Conservation (phyloP, 2,888 invertebrate species). For the Trissolcus brochymenae region DNA sequence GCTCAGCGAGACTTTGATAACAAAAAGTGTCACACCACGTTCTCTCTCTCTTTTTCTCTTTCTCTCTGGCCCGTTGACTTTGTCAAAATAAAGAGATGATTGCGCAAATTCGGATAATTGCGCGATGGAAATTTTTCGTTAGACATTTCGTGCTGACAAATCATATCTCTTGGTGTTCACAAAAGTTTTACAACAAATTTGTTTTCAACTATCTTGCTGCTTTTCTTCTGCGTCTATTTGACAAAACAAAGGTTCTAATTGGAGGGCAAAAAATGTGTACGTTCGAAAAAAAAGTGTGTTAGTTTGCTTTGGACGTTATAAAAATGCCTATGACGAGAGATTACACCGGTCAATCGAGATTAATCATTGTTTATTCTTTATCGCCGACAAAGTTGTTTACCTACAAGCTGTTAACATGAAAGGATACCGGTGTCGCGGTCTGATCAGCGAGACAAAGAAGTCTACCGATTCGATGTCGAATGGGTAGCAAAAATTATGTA, state of each 20-base stretch:
- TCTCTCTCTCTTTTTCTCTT: no score
- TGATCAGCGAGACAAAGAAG: conserved; percentile 56
- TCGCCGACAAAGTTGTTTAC: conserved; percentile 61
- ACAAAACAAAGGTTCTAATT: background rate
- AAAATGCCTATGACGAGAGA: conserved; percentile 44
- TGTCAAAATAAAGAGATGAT: conserved; percentile 13
- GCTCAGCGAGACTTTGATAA: conserved; percentile 45
- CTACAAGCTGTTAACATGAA: conserved; percentile 63
- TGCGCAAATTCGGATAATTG: background rate
- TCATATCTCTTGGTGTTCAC: no score
- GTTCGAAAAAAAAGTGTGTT: conserved; percentile 23
- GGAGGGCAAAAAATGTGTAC: background rate
- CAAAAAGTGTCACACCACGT: conserved; percentile 19
- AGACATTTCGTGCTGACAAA: no score
- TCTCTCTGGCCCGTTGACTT: conserved; percentile 8
- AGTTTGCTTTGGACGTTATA: conserved; percentile 30
- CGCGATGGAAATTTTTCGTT: no score
- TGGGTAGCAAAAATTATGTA: conserved; percentile 59
- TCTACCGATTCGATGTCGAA: conserved; percentile 51
- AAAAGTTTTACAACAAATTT: no score
- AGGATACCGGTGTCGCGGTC: conserved; percentile 57
- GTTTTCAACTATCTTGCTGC: no score
- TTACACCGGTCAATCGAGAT: conserved; percentile 59
- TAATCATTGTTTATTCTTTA: conserved; percentile 60
- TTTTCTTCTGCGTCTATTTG: no score